Conservation (phyloP, 2,797 vertebrate genomes). For the Sebastes matsubarae region DNA sequence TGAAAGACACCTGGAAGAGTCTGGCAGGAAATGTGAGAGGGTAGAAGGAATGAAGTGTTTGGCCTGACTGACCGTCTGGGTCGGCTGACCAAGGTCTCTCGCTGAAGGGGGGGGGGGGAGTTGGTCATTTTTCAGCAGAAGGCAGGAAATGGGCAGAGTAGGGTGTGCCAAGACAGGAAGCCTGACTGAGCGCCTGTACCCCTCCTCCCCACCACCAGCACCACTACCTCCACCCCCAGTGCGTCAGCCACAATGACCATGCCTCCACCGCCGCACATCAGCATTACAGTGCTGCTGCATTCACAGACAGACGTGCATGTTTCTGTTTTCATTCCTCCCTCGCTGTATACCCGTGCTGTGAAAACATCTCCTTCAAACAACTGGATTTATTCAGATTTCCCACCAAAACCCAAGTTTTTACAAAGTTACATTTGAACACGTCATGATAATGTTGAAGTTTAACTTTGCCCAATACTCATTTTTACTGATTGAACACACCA, state of each 20-base stretch:
- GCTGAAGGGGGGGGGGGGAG: slow-evolving; percentile 27
- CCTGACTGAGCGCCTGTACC: slow-evolving; percentile 53
- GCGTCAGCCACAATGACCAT: slow-evolving; percentile 30
- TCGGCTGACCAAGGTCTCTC: slow-evolving; percentile 42
- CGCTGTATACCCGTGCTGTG: not conserved
- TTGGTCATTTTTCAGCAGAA: slow-evolving; percentile 64
- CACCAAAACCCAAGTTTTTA: rapidly evolving
- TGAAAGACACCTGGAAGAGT: slow-evolving; percentile 50
- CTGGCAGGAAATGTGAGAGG: slow-evolving; percentile 40
- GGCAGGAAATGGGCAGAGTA: slow-evolving; percentile 79
- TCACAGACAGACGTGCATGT: slow-evolving; percentile 10
- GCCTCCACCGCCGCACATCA: slow-evolving; percentile 3
- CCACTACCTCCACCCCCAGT: slow-evolving; percentile 16
- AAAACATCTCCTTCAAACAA: too few relatives aligned
- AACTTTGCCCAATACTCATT: too few relatives aligned
- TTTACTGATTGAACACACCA: too few relatives aligned
- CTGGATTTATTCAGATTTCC: too few relatives aligned
- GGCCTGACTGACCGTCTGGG: slow-evolving; percentile 50
- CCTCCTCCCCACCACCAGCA: not conserved
- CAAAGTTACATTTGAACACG: too few relatives aligned
- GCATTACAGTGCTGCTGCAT: slow-evolving; percentile 16
- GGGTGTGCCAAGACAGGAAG: slow-evolving; percentile 81
- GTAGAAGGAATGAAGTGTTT: slow-evolving; percentile 25
- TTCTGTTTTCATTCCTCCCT: slow-evolving; percentile 49
- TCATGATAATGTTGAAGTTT: too few relatives aligned